These are phyloP conservation scores for Aegithalos caudatus DNA, from an alignment of 2,113 vertebrate species.

Conservation along the genomic window DNA sequence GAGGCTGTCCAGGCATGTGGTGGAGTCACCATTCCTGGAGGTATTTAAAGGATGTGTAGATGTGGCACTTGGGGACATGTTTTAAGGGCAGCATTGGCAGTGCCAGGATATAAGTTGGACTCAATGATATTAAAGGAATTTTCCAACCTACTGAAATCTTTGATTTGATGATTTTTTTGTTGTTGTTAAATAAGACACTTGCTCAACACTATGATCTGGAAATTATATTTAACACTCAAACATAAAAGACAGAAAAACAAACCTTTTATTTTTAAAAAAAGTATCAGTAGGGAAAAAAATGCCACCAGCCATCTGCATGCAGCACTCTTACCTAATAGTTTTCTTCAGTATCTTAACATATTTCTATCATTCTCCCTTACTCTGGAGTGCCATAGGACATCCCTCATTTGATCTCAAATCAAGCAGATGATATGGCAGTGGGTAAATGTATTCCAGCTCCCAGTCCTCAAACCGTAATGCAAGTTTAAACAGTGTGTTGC, in stretches of 20 bases:
- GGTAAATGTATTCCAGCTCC: constrained; percentile 59
- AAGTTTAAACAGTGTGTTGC: constrained; percentile 62
- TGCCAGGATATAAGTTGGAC: background rate
- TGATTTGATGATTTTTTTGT: background rate
- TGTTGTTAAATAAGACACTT: background rate
- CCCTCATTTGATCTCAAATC: constrained; percentile 68
- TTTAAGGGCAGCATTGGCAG: background rate
- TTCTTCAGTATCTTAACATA: constrained; percentile 54
- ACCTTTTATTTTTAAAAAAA: background rate
- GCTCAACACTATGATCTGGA: background rate
- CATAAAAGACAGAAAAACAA: background rate
- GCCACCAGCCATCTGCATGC: background rate
- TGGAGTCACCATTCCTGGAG: background rate
- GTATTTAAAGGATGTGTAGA: background rate
- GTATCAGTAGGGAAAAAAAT: background rate
- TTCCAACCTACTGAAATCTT: background rate
- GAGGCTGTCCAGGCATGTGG: background rate
- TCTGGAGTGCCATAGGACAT: constrained; percentile 61
- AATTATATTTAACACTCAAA: background rate
- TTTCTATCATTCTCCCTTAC: constrained; percentile 40
- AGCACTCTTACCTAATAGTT: constrained; percentile 12
- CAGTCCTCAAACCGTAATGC: constrained; percentile 44
- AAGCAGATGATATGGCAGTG: constrained; percentile 60
- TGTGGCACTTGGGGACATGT: background rate
- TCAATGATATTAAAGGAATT: background rate